Evolutionary conservation across 2,797 vertebrate genomes (phyloP), one percentile per base, ranked within the genome.

Genomic region (Falco peregrinus): DNA sequence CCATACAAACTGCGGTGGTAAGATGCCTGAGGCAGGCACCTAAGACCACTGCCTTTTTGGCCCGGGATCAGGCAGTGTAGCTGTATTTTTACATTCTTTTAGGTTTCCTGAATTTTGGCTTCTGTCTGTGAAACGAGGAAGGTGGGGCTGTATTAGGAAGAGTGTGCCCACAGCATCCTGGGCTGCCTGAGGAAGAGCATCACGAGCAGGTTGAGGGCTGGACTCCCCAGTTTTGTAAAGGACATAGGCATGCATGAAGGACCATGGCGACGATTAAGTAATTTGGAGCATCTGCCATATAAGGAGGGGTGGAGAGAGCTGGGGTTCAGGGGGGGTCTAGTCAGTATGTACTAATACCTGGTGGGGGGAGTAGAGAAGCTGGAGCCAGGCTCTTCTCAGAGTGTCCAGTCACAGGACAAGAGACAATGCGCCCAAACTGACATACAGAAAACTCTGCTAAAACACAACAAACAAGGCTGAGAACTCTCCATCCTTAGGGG

Each of bases 131-230:
- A 39, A 16, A 11, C 11, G 53, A 37, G 26, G 22, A 33, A 13
- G 26, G 33, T 69, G 41, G 9, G 29, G 16, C 54, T 50, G 19
- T 24, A 2, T 28, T 31, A 15, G 54, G 63, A 53, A 16, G 51
- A 54, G 11, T 2, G 0, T 11, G 7, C 16, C 28, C 59, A n/a
- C 15, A 6, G 65, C 65, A 35, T 33, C 53, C 20, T 20, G 50
- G 43, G n/a, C 61, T 59, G 26, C 0, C 0, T 25, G 51, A 37
- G 60, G 70, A 45, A 22, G 26, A 54, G 10, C 4, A 0, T 48
- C 6, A 3, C 41, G 31, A 56, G 41, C 20, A 43, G 59, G 35
- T 18, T 1, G 4, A 54, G 26, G 28, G 17, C 63, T 63, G 69
- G 63, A 26, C 31, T 71, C 26, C 43, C 17, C n/a, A n/a, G 13